Evolutionary conservation across 2,113 vertebrate genomes (phyloP).

Genomic region (Macaca nemestrina): DNA sequence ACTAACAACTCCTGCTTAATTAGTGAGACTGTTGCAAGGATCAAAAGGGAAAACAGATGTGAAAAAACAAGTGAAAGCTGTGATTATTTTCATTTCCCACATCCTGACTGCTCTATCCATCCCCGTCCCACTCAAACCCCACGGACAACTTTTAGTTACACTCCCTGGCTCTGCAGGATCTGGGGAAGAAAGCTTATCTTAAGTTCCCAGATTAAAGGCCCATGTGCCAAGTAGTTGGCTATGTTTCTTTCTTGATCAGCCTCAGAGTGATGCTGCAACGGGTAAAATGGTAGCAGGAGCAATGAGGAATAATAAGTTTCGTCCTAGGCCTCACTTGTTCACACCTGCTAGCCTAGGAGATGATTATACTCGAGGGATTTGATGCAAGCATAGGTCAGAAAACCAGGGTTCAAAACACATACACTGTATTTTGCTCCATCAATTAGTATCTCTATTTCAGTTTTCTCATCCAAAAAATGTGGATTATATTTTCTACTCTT

Average conservation of each 20-base stretch:
- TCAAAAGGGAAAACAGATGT: conserved; percentile 2
- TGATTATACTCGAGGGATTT: background rate
- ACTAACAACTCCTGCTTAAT: background rate
- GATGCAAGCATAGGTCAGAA: background rate
- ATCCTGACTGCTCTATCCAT: background rate
- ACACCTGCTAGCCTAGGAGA: background rate
- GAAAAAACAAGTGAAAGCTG: background rate
- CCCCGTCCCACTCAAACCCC: background rate
- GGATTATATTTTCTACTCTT: background rate
- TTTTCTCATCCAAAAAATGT: background rate
- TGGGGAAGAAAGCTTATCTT: background rate
- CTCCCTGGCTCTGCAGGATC: background rate
- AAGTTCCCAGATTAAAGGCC: background rate
- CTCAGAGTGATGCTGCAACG: background rate
- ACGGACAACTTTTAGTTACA: background rate
- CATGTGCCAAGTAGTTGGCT: background rate
- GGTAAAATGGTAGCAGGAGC: background rate
- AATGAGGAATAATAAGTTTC: background rate
- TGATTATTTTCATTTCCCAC: background rate
- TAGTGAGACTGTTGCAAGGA: background rate
- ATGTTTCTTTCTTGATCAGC: background rate
- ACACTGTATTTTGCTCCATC: background rate
- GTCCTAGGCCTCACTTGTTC: background rate
- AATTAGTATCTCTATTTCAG: background rate
- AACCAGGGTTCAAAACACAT: background rate